Base-by-base conservation (phyloP, 2,113 vertebrate genomes). In the Dendrocopos noguchii region DNA sequence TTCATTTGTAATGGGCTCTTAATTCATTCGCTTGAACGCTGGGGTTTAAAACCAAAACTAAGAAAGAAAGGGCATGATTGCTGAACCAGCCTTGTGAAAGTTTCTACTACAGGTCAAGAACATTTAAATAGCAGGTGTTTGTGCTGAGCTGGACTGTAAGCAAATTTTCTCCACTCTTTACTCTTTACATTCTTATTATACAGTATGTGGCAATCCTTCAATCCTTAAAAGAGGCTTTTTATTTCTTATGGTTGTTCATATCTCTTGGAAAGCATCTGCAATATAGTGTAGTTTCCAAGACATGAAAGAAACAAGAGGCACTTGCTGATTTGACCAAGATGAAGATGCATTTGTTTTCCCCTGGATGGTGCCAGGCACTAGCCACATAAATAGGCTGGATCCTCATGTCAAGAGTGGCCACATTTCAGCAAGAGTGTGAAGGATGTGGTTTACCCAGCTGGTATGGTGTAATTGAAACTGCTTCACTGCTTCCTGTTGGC, bases 351-450 rank as follows among this genome's bases (percentile, higher is more conserved):
- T 74, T 84, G 11, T 4, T 84, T 64, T 72, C 19, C 15, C 21
- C 15, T 33, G 61, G 59, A 28, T 55, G 64, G 25, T 57, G 63
- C 17, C 42, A 27, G 1, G 1, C 31, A 47, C 15, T 80, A 65
- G 31, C 1, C 28, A 56, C 9, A 7, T 7, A 9, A 0, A 9
- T 28, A 72, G 13, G 5, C 2, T 64, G 27, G 4, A 7, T 90
- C 12, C 10, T 5, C 6, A 4, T 10, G 21, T 42, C 14, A 60
- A 12, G 15, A 84, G 8, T 0, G 0, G 47, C 7, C 12, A 31
- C 11, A 22, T 33, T 83, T 77, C 73, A 84, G 28, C 31, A 70
- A 36, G 13, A 84, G 10, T 24, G 27, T 73, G 59, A 64, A 66
- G 15, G 27, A 61, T 25, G 22, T 0, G 4, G 63, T 7, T 39